Evolutionary conservation across 1,140 invertebrate genomes (phyloP), one percentile per base, ranked within the genome.

Genomic region (Psix sp.): DNA sequence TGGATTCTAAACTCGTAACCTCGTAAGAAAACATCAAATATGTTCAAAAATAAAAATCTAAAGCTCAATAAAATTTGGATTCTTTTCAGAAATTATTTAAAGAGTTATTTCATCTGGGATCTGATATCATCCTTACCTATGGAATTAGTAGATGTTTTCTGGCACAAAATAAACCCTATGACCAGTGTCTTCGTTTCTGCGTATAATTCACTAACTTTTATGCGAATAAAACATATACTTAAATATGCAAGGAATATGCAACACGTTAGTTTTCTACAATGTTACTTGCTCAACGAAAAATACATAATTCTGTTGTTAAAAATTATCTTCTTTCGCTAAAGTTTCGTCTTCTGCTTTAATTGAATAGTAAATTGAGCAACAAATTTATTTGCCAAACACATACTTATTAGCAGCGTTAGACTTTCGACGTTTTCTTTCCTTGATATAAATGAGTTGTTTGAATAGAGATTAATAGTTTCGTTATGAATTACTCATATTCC

Each of bases 181-280:
- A 33, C 16, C 77, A 80, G 74, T 82, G 74, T 20, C 57, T 2
- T 11, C 2, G 63, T 63, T 31, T 57, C 74, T 7, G 13, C 35
- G 3, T 42, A 80, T 0, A 82, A 84, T 26, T 42, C 82, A n/a
- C 11, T 83, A 9, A 84, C 80, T n/a, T 73, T 86, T 59, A n/a
- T 83, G 2, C 45, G 82, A 38, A 48, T 84, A 4, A 76, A 74
- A 39, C 80, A 74, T 13, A 24, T 84, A 4, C 36, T 84, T 15
- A 3, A 16, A 16, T 84, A 80, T 49, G 66, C 70, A 1, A 68
- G 57, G 26, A 56, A 68, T 36, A 46, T 84, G 31, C 65, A 76
- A 40, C 48, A 79, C 11, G 84, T 85, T 78, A 51, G 45, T 14
- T 14, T 26, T 16, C 11, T 1, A 18, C 6, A 46, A 17, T 15